These are phyloP conservation scores for Drosophila aldrichi DNA, from an alignment of 2,888 invertebrate species.

Conservation along the genomic window DNA sequence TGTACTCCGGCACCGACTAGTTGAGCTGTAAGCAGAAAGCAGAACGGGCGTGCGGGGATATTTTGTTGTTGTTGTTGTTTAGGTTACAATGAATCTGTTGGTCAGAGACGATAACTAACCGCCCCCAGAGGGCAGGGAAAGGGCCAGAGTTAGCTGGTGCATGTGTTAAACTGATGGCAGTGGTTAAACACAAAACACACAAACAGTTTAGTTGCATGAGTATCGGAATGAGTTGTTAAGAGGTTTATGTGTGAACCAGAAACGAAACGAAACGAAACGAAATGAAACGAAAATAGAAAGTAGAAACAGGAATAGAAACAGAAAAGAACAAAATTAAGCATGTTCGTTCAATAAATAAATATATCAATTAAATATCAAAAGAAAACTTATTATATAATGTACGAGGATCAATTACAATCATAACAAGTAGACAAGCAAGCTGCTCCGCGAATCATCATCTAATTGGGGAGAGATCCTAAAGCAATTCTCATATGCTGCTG, in stretches of 20 bases:
- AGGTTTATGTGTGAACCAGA: slow-evolving; percentile 64
- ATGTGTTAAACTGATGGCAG: slow-evolving; percentile 51
- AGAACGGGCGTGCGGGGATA: slow-evolving; percentile 79
- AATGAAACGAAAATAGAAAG: slow-evolving; percentile 17
- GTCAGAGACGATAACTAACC: slow-evolving; percentile 43
- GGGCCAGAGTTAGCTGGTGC: slow-evolving; percentile 31
- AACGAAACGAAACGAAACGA: slow-evolving; percentile 52
- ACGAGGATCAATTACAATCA: slow-evolving; percentile 19
- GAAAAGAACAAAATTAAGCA: slow-evolving; percentile 76
- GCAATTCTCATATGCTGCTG: neutral
- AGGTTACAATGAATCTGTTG: slow-evolving; percentile 75
- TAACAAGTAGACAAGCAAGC: slow-evolving; percentile 12
- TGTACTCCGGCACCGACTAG: slow-evolving; percentile 89
- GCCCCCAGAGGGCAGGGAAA: slow-evolving; percentile 20
- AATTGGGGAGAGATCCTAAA: slow-evolving; percentile 1
- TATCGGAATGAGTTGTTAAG: slow-evolving; percentile 67
- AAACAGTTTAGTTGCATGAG: slow-evolving; percentile 64
- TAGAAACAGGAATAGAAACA: slow-evolving; percentile 66
- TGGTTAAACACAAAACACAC: slow-evolving; percentile 65
- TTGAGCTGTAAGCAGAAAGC: slow-evolving; percentile 85
- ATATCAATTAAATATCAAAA: slow-evolving; percentile 42
- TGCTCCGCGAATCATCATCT: neutral
- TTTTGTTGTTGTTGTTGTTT: slow-evolving; percentile 73
- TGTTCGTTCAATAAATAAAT: slow-evolving; percentile 74
- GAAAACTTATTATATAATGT: slow-evolving; percentile 22